phyloP scores from a whole-genome alignment of 2,888 invertebrate genomes.

The Hemistola chrysoprasaria region DNA sequence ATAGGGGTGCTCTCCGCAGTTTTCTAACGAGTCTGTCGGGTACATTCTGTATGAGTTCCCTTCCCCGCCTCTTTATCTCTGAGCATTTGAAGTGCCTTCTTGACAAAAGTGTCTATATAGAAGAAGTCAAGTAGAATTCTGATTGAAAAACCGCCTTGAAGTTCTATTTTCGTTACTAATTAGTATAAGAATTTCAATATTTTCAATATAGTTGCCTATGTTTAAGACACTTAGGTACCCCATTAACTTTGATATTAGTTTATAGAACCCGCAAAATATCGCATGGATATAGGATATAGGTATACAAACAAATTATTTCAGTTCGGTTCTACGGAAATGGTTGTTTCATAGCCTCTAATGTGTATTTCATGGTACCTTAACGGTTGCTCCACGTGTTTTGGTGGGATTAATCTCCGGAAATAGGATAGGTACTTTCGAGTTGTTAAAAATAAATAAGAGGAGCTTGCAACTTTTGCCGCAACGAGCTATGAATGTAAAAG shows the following conservation, averaged over 20 bases:
- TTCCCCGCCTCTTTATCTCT: slow-evolving; percentile 14
- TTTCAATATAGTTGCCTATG: too few species aligned
- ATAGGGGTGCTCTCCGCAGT: slow-evolving; percentile 24
- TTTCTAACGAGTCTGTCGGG: slow-evolving; percentile 37
- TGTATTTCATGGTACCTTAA: slow-evolving; percentile 79
- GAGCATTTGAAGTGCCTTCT: slow-evolving; percentile 13
- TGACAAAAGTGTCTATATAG: slow-evolving; percentile 14
- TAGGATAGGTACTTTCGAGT: too few species aligned
- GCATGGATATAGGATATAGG: too few species aligned
- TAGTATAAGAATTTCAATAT: too few species aligned
- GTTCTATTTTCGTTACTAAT: not conserved
- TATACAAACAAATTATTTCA: slow-evolving; percentile 12
- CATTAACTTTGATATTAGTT: too few species aligned
- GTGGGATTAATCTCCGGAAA: slow-evolving; percentile 88
- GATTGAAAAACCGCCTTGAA: slow-evolving; percentile 5
- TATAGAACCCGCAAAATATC: too few species aligned
- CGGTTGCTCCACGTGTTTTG: slow-evolving; percentile 89
- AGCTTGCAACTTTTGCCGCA: too few species aligned
- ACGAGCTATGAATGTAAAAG: too few species aligned
- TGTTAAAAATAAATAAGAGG: too few species aligned
- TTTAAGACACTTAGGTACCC: too few species aligned
- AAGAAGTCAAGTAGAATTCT: slow-evolving; percentile 14
- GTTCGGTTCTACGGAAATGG: slow-evolving; percentile 12
- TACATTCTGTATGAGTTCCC: slow-evolving; percentile 22
- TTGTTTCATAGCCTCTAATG: slow-evolving; percentile 19